Evolutionary conservation across 2,888 invertebrate genomes (phyloP).

Genomic region (Agapostemon virescens): DNA sequence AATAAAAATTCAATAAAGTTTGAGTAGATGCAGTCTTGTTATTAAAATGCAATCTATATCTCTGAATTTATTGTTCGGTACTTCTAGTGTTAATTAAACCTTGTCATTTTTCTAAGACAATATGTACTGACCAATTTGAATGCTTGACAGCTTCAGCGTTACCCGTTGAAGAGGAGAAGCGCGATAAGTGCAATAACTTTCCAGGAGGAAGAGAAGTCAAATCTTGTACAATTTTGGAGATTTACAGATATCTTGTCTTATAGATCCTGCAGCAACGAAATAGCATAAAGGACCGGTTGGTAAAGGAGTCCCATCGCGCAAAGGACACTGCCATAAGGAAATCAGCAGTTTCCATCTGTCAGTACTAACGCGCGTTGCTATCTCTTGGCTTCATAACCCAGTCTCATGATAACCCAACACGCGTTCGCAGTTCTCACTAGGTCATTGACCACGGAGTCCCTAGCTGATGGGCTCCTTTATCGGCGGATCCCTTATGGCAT

Average conservation of each 20-base stretch:
- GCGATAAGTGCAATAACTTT: neutral
- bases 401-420: neutral
- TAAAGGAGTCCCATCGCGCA: neutral
- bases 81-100: too few relatives aligned
- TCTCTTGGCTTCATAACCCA: slow-evolving; percentile 2
- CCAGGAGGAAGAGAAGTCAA: neutral
- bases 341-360: slow-evolving; percentile 8
- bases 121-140: too few relatives aligned
- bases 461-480: slow-evolving; percentile 6
- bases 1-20: too few relatives aligned
- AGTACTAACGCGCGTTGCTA: neutral
- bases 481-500: neutral
- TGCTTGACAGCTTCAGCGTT: too few relatives aligned
- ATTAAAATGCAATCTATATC: too few relatives aligned
- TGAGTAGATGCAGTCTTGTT: too few relatives aligned
- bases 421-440: slow-evolving; percentile 10
- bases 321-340: neutral
- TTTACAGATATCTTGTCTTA: neutral
- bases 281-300: neutral
- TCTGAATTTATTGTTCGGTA: too few relatives aligned
- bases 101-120: too few relatives aligned
- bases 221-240: neutral
- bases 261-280: neutral
- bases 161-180: neutral
- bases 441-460: slow-evolving; percentile 1